These are phyloP conservation scores for Epistrophe eligans DNA, from an alignment of 2,888 invertebrate genomes.

Conservation along the genomic window DNA sequence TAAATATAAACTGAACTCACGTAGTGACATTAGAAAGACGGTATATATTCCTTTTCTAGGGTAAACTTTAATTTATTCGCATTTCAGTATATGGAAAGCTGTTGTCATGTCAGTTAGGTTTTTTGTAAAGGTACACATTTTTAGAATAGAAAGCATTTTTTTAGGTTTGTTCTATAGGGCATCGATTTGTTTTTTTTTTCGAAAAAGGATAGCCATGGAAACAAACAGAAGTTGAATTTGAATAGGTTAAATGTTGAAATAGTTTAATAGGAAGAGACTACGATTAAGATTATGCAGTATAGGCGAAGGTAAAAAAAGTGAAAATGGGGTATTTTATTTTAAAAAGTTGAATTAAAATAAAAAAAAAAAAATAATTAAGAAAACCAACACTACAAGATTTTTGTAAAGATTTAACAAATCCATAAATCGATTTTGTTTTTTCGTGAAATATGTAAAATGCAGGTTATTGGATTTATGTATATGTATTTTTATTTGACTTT, in stretches of 20 bases:
- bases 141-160: background rate
- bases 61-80: conserved; percentile 24
- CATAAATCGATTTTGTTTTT: no score
- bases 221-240: background rate
- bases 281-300: no score
- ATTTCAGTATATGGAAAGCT: conserved; percentile 11
- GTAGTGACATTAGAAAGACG: conserved; percentile 9
- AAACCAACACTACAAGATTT: no score
- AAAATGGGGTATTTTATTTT: no score
- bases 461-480: no score
- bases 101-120: conserved; percentile 8
- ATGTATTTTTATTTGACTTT: no score
- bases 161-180: background rate
- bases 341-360: no score
- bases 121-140: background rate
- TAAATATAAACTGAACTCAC: conserved; percentile 26
- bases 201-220: background rate
- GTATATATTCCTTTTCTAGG: background rate
- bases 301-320: no score
- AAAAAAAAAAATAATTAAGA: no score
- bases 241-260: background rate
- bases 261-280: no score
- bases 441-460: no score
- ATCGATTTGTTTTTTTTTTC: background rate
- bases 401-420: no score